Percentiles rank a stretch among this genome's conserved stretches.
Conservation (phyloP, 2,888 invertebrate genomes). For the Clitarchus hookeri region DNA sequence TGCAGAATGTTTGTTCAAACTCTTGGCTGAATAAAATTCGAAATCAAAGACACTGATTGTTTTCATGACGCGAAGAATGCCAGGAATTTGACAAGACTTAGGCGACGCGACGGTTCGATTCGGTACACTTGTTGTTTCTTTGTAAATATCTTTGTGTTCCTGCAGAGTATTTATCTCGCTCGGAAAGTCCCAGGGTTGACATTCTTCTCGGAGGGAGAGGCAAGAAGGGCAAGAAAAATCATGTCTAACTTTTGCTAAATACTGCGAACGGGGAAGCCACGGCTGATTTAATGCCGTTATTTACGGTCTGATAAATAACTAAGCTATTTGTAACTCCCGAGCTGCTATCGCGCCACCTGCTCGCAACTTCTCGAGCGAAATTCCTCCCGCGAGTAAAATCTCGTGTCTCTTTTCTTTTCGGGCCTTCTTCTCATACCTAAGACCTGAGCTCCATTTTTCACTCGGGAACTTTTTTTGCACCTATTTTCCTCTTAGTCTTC, state of each 20-base stretch:
- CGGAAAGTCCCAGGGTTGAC: not conserved
- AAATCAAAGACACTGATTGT: too few species aligned
- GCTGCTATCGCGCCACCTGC: conserved; percentile 14
- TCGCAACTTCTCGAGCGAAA: not conserved
- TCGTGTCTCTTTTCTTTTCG: not conserved
- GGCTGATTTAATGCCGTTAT: conserved; percentile 7
- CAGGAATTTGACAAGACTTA: too few species aligned
- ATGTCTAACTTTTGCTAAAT: conserved; percentile 10
- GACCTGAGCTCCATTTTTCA: not conserved
- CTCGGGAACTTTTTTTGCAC: not conserved
- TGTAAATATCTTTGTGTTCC: not conserved
- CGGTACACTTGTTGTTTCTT: too few species aligned
- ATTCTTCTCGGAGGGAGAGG: not conserved
- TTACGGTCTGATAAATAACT: conserved; percentile 9
- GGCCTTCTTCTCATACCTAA: not conserved
- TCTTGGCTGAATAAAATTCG: too few species aligned
- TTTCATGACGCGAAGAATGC: too few species aligned
- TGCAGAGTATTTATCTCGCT: not conserved
- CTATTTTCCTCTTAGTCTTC: not conserved
- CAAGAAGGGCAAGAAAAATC: not conserved
- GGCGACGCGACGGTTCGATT: too few species aligned
- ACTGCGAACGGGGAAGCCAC: not conserved
- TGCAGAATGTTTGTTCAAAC: too few species aligned
- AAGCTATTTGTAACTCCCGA: not conserved
- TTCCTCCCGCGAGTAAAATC: conserved; percentile 5